These are phyloP conservation scores for Metallyticus violacea DNA, from an alignment of 2,888 invertebrate genomes.

Conservation along the genomic window DNA sequence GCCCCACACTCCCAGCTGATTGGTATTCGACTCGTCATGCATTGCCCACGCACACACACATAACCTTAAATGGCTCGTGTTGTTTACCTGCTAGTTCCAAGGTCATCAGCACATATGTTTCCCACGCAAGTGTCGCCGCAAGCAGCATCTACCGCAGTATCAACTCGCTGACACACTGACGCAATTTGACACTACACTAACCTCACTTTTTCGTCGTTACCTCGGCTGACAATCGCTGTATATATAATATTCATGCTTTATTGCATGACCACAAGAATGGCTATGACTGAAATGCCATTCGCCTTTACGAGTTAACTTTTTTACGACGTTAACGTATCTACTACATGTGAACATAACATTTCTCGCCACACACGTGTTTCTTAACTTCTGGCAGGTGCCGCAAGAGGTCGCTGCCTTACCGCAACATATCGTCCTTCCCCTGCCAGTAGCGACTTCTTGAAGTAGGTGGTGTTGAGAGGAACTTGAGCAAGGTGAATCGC, in stretches of 20 bases:
- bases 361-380: background rate
- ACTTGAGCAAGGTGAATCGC: background rate
- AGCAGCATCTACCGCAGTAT: background rate
- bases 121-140: background rate
- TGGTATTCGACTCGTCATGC: no score
- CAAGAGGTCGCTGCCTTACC: background rate
- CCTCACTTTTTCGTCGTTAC: background rate
- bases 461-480: background rate
- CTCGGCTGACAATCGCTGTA: no score
- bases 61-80: background rate
- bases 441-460: background rate
- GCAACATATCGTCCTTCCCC: background rate
- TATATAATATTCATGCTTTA: no score
- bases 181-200: no score
- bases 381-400: background rate
- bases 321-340: no score
- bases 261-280: no score
- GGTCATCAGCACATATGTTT: background rate
- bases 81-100: background rate
- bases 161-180: background rate
- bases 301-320: background rate
- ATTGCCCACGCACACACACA: no score
- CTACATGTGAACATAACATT: background rate
- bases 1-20: no score
- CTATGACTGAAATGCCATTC: no score